Conservation (phyloP, 2,888 invertebrate species). For the Leptodirus hochenwartii region DNA sequence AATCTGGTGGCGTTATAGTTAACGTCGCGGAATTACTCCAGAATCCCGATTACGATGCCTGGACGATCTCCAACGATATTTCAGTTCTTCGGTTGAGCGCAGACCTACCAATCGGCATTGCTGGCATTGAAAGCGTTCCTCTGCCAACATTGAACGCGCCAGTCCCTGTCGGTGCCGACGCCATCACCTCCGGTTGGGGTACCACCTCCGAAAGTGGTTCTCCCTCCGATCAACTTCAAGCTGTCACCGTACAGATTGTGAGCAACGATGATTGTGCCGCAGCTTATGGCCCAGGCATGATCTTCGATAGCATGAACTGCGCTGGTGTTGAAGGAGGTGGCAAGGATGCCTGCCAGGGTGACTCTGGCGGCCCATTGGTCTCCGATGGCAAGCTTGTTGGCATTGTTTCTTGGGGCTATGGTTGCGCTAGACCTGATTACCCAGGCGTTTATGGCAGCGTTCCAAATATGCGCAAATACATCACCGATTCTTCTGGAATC, state of each 20-base stretch:
- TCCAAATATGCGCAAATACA: conserved; percentile 9
- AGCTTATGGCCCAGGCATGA: conserved; percentile 7
- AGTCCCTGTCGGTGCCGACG: conserved; percentile 7
- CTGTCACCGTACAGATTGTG: conserved; percentile 17
- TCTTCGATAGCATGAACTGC: conserved; percentile 16
- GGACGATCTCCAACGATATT: too few species aligned
- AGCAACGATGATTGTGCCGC: conserved; percentile 16
- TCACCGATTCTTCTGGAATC: conserved; percentile 6
- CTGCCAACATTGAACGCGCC: too few species aligned
- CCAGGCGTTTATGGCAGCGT: conserved; percentile 12
- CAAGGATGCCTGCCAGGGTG: conserved; percentile 16
- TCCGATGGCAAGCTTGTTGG: conserved; percentile 10
- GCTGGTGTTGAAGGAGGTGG: conserved; percentile 14
- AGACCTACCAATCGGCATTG: too few species aligned
- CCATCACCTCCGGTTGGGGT: conserved; percentile 10
- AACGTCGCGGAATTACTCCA: conserved; percentile 8
- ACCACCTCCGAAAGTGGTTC: conserved; percentile 5
- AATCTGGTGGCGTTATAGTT: conserved; percentile 7
- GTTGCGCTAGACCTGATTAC: conserved; percentile 8
- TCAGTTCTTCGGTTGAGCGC: too few species aligned
- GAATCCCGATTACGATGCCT: conserved; percentile 2
- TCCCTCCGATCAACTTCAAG: conserved; percentile 15
- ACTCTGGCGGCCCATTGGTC: conserved; percentile 11
- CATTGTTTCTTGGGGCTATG: conserved; percentile 12
- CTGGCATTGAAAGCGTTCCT: too few species aligned